Conservation (phyloP, 2,888 invertebrate genomes). For the Xylocampa areola region DNA sequence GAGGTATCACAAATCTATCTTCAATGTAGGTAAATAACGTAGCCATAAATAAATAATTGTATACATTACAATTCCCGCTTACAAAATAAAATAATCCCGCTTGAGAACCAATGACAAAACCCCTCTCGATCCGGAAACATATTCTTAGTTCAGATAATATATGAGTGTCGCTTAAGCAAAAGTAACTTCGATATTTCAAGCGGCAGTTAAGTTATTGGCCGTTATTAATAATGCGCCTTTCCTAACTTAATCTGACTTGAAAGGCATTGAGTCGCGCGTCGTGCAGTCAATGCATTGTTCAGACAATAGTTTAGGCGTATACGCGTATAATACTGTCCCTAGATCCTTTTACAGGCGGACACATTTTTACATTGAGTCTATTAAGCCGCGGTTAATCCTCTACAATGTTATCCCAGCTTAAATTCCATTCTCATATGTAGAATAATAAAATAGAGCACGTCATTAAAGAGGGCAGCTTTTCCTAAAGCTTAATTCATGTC, state of each 20-base stretch:
- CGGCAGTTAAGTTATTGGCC: slow-evolving; percentile 85
- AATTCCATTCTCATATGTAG: slow-evolving; percentile 26
- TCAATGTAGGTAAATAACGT: slow-evolving; percentile 55
- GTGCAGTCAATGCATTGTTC: slow-evolving; percentile 83
- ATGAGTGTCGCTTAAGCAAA: slow-evolving; percentile 87
- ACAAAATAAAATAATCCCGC: slow-evolving; percentile 73
- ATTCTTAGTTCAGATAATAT: slow-evolving; percentile 85
- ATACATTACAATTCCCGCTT: slow-evolving; percentile 61
- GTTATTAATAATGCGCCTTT: slow-evolving; percentile 88
- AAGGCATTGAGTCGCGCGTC: slow-evolving; percentile 84
- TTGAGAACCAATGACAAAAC: slow-evolving; percentile 77
- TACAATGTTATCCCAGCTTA: slow-evolving; percentile 40
- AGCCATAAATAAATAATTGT: slow-evolving; percentile 58
- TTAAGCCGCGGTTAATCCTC: slow-evolving; percentile 53
- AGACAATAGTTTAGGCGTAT: slow-evolving; percentile 73
- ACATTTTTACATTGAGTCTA: slow-evolving; percentile 54
- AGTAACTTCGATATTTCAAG: slow-evolving; percentile 88
- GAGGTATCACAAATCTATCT: slow-evolving; percentile 33
- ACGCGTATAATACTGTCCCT: slow-evolving; percentile 47
- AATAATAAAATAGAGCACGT: slow-evolving; percentile 27
- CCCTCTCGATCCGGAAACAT: slow-evolving; percentile 85
- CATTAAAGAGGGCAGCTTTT: slow-evolving; percentile 12
- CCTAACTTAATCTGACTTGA: slow-evolving; percentile 89
- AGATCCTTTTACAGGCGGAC: slow-evolving; percentile 38
- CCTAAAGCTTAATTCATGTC: slow-evolving; percentile 18